Conservation (phyloP, 1,140 invertebrate species). For the Parapsyche elsis region DNA sequence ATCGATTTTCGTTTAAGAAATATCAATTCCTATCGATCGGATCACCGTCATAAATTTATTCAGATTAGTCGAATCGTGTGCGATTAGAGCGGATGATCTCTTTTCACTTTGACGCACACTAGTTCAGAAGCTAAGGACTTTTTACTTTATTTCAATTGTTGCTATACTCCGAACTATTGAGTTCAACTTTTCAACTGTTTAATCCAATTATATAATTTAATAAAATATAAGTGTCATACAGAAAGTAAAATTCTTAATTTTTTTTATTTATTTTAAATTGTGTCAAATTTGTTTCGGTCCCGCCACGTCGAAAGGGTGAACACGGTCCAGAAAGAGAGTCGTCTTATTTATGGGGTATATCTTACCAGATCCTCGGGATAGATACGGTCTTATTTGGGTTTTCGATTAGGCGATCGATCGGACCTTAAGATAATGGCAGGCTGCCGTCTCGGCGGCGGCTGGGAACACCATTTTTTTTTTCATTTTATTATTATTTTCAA, state of each 20-base stretch:
- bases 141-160: constrained; percentile 2
- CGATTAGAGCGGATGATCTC: not conserved
- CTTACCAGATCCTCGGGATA: constrained; percentile 38
- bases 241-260: too few species aligned
- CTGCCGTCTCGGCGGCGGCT: constrained; percentile 46
- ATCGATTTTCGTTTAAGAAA: not conserved
- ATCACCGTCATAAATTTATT: not conserved
- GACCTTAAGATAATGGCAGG: constrained; percentile 48
- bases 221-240: too few species aligned
- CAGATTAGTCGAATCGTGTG: not conserved
- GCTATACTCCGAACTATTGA: too few species aligned
- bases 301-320: constrained; percentile 33
- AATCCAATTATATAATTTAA: too few species aligned
- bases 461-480: constrained; percentile 10
- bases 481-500: constrained; percentile 4
- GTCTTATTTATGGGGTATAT: constrained; percentile 22
- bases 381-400: constrained; percentile 52
- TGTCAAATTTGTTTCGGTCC: constrained; percentile 37
- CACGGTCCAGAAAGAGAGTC: not conserved
- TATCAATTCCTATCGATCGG: not conserved
- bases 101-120: not conserved
- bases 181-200: too few species aligned
- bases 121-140: not conserved
- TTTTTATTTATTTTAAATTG: not conserved
- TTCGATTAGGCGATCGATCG: constrained; percentile 55